Percentiles rank a stretch among this genome's conserved stretches.
These are phyloP conservation scores for Apistogramma diplotaenia DNA, from an alignment of 2,113 vertebrate genomes.

Conservation along the genomic window DNA sequence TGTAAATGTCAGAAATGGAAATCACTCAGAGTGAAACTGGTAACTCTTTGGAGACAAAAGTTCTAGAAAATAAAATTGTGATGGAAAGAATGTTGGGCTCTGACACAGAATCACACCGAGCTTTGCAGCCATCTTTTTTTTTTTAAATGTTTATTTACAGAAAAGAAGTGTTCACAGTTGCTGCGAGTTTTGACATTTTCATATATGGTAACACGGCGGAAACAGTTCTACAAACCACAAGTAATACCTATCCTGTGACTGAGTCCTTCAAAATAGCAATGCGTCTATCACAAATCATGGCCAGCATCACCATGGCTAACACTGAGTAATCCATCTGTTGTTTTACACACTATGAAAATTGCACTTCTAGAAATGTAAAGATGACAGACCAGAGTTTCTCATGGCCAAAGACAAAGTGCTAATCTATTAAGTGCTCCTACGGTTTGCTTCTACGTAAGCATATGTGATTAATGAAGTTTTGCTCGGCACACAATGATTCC, in stretches of 20 bases:
- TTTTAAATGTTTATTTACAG: conserved; percentile 74
- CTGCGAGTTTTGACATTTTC: conserved; percentile 59
- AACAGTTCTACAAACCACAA: conserved; percentile 57
- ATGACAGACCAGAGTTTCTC: conserved; percentile 17
- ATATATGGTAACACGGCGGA: conserved; percentile 60
- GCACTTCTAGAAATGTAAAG: conserved; percentile 55
- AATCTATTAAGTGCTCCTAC: conserved; percentile 28
- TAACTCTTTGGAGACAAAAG: background rate
- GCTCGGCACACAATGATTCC: conserved; percentile 19
- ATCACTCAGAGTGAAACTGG: background rate
- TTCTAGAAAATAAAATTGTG: background rate
- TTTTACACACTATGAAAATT: conserved; percentile 47
- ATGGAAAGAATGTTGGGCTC: background rate
- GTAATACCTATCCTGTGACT: conserved; percentile 34
- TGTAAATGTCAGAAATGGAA: background rate
- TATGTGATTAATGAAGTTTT: conserved; percentile 33
- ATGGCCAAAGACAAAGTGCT: conserved; percentile 21
- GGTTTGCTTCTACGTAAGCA: conserved; percentile 14
- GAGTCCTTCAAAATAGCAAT: conserved; percentile 36
- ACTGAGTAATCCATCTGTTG: conserved; percentile 24
- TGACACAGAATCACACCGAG: background rate
- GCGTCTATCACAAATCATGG: conserved; percentile 29
- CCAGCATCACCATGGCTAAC: conserved; percentile 22
- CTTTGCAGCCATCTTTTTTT: background rate
- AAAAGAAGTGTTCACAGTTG: conserved; percentile 59